Conservation (phyloP, 2,797 vertebrate species). For the Picus viridis region DNA sequence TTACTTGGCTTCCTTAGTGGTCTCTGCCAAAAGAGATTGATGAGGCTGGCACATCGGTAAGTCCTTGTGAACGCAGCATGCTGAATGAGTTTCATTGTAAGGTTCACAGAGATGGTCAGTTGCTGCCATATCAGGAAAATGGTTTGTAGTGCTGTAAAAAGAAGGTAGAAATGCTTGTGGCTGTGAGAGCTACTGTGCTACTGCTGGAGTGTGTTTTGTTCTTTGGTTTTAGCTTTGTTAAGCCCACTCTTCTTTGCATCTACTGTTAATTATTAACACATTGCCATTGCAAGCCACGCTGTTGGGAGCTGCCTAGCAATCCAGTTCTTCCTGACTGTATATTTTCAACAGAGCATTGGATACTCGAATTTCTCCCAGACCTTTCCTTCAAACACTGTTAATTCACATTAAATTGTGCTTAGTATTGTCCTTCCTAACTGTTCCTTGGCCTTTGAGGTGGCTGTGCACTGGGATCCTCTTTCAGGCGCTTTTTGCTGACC, state of each 20-base stretch:
- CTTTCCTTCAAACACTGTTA: not conserved
- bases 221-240: not conserved
- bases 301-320: not conserved
- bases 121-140: not conserved
- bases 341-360: not conserved
- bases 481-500: not conserved
- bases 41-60: not conserved
- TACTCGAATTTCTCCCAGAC: not conserved
- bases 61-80: not conserved
- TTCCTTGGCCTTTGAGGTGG: not conserved
- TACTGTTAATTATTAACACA: not conserved
- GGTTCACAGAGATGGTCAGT: not conserved
- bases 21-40: not conserved
- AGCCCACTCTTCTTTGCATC: not conserved
- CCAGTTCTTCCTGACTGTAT: not conserved
- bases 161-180: not conserved
- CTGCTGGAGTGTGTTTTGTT: not conserved
- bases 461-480: not conserved
- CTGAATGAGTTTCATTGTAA: not conserved
- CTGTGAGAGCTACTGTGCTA: not conserved
- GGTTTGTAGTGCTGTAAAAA: not conserved
- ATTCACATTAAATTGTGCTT: not conserved
- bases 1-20: not conserved
- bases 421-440: rapidly evolving
- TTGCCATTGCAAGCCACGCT: not conserved